Evolutionary conservation across 2,113 vertebrate species (phyloP), one percentile per base, ranked within the genome.

Genomic region (Melanerpes aurifrons): DNA sequence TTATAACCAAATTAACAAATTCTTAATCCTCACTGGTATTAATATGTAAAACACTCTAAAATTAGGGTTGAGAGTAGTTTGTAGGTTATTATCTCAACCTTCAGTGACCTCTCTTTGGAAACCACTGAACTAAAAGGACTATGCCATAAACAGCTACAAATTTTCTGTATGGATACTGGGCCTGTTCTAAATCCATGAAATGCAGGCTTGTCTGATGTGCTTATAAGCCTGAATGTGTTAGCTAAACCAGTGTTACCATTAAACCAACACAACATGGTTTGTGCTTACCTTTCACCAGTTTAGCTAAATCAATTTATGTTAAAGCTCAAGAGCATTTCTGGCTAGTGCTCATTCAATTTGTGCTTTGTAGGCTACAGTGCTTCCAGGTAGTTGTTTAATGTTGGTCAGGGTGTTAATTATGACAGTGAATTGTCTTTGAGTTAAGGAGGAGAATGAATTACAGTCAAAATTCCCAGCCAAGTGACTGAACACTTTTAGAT

Each of bases 391-490:
- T 59, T 86, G 62, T 90, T 93, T 80, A 73, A 77, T 94, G 59
- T 84, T 87, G 79, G 70, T 84, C 77, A 89, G 37, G 47, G 43
- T 94, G 59, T 82, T 96, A 91, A 92, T 96, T 95, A 91, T 82
- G 78, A 79, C 56, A 91, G 59, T 66, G 74, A 58, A 70, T 47
- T 62, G 67, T 91, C 59, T 82, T 73, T 73, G 29, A n/a, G 15
- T 87, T 82, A 58, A 86, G 37, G 15, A 84, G 31, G 9, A 3
- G 15, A 89, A 85, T 79, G 67, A 89, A 91, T 75, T 95, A 67
- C 58, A 71, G 28, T 35, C 35, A 82, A 70, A 89, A 75, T 57
- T 28, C 40, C 37, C 56, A 76, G 50, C 15, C 0, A 3, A 69
- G 15, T 48, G 37, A 78, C 62, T 66, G 28, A 72, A 56, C 2